Base-by-base conservation (phyloP, 2,113 vertebrate genomes). In the Centropus unirufus region DNA sequence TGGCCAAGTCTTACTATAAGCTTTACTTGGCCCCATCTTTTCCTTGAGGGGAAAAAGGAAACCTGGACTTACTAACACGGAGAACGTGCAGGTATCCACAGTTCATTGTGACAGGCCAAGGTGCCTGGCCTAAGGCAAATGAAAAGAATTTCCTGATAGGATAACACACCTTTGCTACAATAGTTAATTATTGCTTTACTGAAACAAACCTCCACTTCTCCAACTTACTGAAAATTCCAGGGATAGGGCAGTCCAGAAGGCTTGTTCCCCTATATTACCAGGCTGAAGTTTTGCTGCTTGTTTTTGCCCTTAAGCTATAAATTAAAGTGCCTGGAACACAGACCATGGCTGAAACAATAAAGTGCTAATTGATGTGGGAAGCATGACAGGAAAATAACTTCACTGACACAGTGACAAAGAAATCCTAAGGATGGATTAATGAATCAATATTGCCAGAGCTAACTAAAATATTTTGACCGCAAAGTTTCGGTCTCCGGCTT, bases 361-460 rank as follows among this genome's bases (percentile, higher is more conserved):
- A 98, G 97, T 98, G 97, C 98, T 92, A 69, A 57, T 36, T 23
- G 86, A 97, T 89, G 85, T 82, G 68, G 73, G 52, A 96, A 92
- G 21, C 34, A 9, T 9, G 62, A 86, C 12, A 86, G 32, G 68
- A 96, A 54, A 68, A 69, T 36, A 89, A 52, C 44, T 94, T 86
- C 72, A 90, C 39, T 93, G 76, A 67, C 83, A 93, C 42, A 47
- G 22, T 40, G 49, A 57, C 58, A 36, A 54, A 89, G 42, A 52
- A 55, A 44, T 83, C 68, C n/a, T 77, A 80, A 85, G 8, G 66
- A 77, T 36, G 36, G 51, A 78, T 82, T 64, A 70, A 64, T 62
- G 39, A 94, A 46, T 66, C 26, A 79, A 42, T 66, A 87, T 14
- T 52, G 69, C 92, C 67, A 89, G 74, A 92, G 80, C 14, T 80